Percentiles rank a stretch among this genome's conserved stretches.
phyloP scores from a whole-genome alignment of 1,140 invertebrate species.

The Drepana arcuata region DNA sequence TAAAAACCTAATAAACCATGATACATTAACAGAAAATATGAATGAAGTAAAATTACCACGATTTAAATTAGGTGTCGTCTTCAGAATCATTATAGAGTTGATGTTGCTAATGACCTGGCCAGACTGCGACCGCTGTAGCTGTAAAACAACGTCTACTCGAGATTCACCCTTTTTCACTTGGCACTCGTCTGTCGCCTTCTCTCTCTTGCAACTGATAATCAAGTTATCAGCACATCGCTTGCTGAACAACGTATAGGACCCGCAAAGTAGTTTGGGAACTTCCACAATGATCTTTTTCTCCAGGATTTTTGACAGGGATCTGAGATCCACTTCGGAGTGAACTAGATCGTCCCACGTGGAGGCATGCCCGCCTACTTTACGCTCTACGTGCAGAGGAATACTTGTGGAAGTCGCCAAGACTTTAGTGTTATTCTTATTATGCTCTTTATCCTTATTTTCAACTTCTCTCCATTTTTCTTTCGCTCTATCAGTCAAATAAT shows the following conservation, averaged over 20 bases:
- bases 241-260: constrained; percentile 36
- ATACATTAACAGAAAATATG: no score
- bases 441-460: constrained; percentile 6
- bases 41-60: constrained; percentile 9
- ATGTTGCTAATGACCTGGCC: constrained; percentile 35
- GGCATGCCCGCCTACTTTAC: constrained; percentile 15
- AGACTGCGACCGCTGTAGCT: constrained; percentile 29
- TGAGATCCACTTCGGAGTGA: constrained; percentile 50
- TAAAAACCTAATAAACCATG: no score
- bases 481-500: constrained; percentile 56
- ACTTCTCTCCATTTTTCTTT: constrained; percentile 53
- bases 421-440: constrained; percentile 16
- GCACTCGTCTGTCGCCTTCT: constrained; percentile 3
- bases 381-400: constrained; percentile 32
- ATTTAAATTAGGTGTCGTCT: constrained; percentile 14
- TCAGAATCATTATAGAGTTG: constrained; percentile 36
- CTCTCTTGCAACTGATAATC: constrained; percentile 38
- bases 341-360: constrained; percentile 44
- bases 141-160: constrained; percentile 32
- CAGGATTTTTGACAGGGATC: constrained; percentile 43
- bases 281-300: constrained; percentile 50
- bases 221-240: constrained; percentile 33
- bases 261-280: constrained; percentile 44
- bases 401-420: constrained; percentile 35
- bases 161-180: constrained; percentile 15